phyloP scores from a whole-genome alignment of 2,888 invertebrate species.

The Pomacea canaliculata region DNA sequence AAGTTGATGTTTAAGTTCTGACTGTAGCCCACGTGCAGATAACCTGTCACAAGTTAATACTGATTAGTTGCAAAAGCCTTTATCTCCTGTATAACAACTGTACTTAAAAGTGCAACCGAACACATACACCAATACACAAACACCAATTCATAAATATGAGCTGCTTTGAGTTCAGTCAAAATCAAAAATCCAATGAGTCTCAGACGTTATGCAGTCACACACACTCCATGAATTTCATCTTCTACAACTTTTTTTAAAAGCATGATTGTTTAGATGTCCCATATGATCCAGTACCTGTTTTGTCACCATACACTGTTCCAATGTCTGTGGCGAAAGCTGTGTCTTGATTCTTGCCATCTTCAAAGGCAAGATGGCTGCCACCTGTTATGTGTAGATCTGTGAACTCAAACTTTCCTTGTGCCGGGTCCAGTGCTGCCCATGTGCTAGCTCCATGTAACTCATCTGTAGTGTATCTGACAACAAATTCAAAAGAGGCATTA shows the following conservation, averaged over 20 bases:
- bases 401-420: constrained; percentile 38
- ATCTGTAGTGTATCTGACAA: constrained; percentile 40
- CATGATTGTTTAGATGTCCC: too few relatives aligned
- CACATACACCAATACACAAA: too few relatives aligned
- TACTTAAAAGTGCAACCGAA: too few relatives aligned
- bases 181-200: too few relatives aligned
- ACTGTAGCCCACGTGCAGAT: constrained; percentile 48
- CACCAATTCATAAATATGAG: too few relatives aligned
- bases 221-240: too few relatives aligned
- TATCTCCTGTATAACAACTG: too few relatives aligned
- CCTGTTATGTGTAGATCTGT: constrained; percentile 47
- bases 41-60: constrained; percentile 36
- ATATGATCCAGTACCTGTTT: constrained; percentile 41
- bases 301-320: constrained; percentile 46
- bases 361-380: constrained; percentile 46
- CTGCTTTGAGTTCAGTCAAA: too few relatives aligned
- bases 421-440: constrained; percentile 39
- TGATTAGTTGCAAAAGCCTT: too few relatives aligned
- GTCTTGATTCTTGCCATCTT: constrained; percentile 31
- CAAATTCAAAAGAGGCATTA: too few relatives aligned
- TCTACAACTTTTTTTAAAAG: too few relatives aligned
- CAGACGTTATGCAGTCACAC: too few relatives aligned
- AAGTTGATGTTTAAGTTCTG: constrained; percentile 41
- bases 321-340: constrained; percentile 29
- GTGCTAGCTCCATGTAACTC: constrained; percentile 46